phyloP scores from a whole-genome alignment of 1,140 invertebrate genomes.

The Apis cerana region DNA sequence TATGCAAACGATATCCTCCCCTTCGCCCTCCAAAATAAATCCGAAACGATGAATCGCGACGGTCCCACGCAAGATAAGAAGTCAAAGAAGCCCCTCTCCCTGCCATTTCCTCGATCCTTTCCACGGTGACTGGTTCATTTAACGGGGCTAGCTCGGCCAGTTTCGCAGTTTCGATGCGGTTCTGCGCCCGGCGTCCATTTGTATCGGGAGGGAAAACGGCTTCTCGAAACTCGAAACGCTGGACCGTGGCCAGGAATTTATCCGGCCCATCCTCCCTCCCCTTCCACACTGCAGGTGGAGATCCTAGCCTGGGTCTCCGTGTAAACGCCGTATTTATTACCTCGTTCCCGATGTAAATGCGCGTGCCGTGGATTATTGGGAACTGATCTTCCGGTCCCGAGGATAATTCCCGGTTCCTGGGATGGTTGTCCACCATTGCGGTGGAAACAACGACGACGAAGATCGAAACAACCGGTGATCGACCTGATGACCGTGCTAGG shows the following conservation, averaged over 20 bases:
- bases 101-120: neutral
- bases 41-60: no score
- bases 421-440: no score
- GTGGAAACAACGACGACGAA: neutral
- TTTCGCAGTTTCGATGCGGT: slow-evolving; percentile 66
- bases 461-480: neutral
- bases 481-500: neutral
- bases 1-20: no score
- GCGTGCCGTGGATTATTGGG: slow-evolving; percentile 72
- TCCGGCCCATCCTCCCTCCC: slow-evolving; percentile 50
- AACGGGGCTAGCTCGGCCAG: slow-evolving; percentile 64
- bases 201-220: slow-evolving; percentile 67
- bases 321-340: slow-evolving; percentile 72
- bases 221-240: slow-evolving; percentile 64
- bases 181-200: slow-evolving; percentile 65
- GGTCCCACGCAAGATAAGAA: neutral
- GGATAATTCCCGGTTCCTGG: slow-evolving; percentile 58
- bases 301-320: slow-evolving; percentile 41
- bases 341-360: slow-evolving; percentile 71
- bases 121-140: slow-evolving; percentile 50
- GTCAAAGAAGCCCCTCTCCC: neutral
- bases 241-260: slow-evolving; percentile 74
- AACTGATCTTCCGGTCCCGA: slow-evolving; percentile 67
- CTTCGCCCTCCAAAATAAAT: no score
- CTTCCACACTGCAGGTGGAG: slow-evolving; percentile 64